Evolutionary conservation across 2,797 vertebrate genomes (phyloP), one percentile per base, ranked within the genome.

Genomic region (Enteromius fasciolatus): DNA sequence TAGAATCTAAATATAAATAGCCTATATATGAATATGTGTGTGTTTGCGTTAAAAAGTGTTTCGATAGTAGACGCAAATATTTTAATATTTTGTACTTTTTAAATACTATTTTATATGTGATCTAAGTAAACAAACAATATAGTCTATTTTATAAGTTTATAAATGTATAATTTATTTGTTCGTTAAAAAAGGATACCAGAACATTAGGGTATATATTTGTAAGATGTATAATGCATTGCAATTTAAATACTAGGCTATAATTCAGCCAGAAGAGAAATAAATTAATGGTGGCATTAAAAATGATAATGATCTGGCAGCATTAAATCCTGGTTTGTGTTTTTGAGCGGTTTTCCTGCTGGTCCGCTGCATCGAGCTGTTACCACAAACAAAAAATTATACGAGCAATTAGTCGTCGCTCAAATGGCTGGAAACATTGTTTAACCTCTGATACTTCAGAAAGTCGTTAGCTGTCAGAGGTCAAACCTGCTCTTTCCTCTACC

Each of bases 351-450:
- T 44, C 11, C 11, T 15, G 20, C 50, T 17, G n/a, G 12, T 11
- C 54, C 18, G 15, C 46, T 44, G 80, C 83, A 54, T 63, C 59
- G 28, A 25, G 67, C 48, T 82, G 57, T 3, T 73, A 31, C 80
- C 69, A 54, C 59, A 87, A 90, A 86, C 12, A 59, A 80, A 84
- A 86, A 81, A 86, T 78, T 41, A 86, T 87, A 81, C 78, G 84
- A 80, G 64, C 91, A 92, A 92, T 93, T 93, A 91, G 90, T 83
- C 33, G 1, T 63, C n/a, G 76, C 89, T 91, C 88, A 90, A 93
- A 93, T 89, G 85, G 90, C 87, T 93, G 92, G 92, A 94, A 94
- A 94, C 90, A 88, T 93, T 93, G 91, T 94, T 94, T 94, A 95
- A 95, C 93, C 94, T 93, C 84, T 93, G 92, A 89, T 93, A 89